Percentiles rank a stretch among this genome's conserved stretches.
Conservation (phyloP, 2,888 invertebrate species). For the Phortica magna region DNA sequence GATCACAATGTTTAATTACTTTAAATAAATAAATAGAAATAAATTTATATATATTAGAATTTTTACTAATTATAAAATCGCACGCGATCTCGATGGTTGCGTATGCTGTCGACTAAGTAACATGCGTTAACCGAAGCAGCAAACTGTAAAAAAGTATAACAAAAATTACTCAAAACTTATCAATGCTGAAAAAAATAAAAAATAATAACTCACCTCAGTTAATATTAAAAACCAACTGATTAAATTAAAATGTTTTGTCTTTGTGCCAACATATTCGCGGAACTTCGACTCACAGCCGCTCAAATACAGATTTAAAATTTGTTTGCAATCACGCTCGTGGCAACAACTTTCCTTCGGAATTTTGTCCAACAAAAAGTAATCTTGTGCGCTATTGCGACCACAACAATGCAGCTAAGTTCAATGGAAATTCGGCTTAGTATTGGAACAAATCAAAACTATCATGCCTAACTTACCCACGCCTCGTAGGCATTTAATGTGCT, state of each 20-base stretch:
- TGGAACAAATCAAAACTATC: not conserved
- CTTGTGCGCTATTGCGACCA: slow-evolving; percentile 68
- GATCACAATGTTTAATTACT: slow-evolving; percentile 15
- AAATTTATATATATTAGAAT: slow-evolving; percentile 29
- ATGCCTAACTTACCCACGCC: slow-evolving; percentile 62
- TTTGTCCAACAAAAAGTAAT: slow-evolving; percentile 65
- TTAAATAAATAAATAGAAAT: slow-evolving; percentile 20
- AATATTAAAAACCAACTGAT: slow-evolving; percentile 69
- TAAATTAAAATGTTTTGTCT: slow-evolving; percentile 65
- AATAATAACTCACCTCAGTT: slow-evolving; percentile 65
- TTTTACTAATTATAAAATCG: slow-evolving; percentile 67
- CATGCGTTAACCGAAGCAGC: slow-evolving; percentile 67
- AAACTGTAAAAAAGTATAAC: slow-evolving; percentile 54
- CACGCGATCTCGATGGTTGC: slow-evolving; percentile 70
- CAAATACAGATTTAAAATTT: slow-evolving; percentile 62
- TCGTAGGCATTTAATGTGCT: slow-evolving; percentile 63
- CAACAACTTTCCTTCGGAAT: slow-evolving; percentile 67
- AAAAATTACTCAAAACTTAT: slow-evolving; percentile 13
- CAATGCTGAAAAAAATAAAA: slow-evolving; percentile 5
- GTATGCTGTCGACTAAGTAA: slow-evolving; percentile 70
- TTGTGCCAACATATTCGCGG: slow-evolving; percentile 61
- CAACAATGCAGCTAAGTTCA: slow-evolving; percentile 67
- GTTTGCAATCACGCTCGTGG: slow-evolving; percentile 61
- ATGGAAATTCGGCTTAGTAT: not conserved
- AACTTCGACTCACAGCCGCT: slow-evolving; percentile 67